Conservation (phyloP, 2,113 vertebrate species). For the Odobenus rosmarus region DNA sequence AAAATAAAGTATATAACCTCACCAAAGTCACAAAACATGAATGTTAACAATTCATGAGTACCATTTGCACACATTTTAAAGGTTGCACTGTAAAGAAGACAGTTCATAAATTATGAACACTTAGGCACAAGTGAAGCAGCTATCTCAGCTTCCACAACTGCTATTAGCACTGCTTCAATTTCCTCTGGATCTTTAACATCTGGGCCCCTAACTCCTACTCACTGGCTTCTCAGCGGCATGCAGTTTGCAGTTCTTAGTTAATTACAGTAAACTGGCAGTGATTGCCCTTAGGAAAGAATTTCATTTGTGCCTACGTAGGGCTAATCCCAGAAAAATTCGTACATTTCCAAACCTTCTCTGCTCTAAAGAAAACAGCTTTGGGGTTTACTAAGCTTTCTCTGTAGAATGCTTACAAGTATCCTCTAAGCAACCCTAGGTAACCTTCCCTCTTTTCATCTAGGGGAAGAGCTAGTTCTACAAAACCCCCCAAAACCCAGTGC, state of each 20-base stretch:
- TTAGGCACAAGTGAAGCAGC: neutral
- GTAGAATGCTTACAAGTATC: neutral
- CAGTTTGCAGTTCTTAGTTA: conserved; percentile 20
- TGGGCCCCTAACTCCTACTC: neutral
- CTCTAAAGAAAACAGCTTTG: conserved; percentile 33
- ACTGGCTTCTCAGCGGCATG: neutral
- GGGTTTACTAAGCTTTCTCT: neutral
- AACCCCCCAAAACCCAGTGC: neutral
- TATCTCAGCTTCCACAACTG: conserved; percentile 2
- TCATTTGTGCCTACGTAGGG: neutral
- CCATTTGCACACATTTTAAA: conserved; percentile 25
- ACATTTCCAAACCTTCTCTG: neutral
- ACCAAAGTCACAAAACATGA: conserved; percentile 15
- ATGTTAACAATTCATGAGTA: conserved; percentile 5
- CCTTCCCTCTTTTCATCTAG: neutral
- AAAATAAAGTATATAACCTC: neutral
- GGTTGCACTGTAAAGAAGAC: neutral
- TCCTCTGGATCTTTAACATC: conserved; percentile 2
- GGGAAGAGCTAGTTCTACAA: neutral
- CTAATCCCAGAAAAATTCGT: conserved; percentile 40
- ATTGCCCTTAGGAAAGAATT: conserved; percentile 49
- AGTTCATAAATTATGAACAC: conserved; percentile 34
- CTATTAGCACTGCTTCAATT: neutral
- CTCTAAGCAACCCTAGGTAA: neutral
- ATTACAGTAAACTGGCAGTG: neutral